phyloP scores from a whole-genome alignment of 2,888 invertebrate species.

The Pycnomerus fuliginosus region DNA sequence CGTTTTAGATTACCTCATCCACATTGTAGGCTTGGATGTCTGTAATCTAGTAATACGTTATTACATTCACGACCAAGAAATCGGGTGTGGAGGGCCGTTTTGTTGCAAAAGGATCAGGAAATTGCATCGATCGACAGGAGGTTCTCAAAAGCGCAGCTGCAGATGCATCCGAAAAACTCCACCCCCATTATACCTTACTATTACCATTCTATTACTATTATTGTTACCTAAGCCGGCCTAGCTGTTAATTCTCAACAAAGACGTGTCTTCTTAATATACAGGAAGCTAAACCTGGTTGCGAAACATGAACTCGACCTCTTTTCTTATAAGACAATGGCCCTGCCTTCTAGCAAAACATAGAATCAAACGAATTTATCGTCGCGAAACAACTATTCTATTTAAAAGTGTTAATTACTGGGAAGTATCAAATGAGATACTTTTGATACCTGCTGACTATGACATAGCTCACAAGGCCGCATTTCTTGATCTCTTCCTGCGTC shows the following conservation, averaged over 20 bases:
- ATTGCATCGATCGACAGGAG: constrained; percentile 20
- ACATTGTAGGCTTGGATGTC: constrained; percentile 20
- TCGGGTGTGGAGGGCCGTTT: constrained; percentile 15
- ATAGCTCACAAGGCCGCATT: constrained; percentile 13
- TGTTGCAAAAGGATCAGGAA: constrained; percentile 22
- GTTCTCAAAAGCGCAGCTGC: constrained; percentile 20
- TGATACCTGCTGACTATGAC: constrained; percentile 12
- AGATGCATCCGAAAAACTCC: constrained; percentile 5
- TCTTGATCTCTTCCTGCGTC: no score
- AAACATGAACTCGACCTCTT: constrained; percentile 32
- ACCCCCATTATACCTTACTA: no score
- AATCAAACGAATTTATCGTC: no score
- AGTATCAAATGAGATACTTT: no score
- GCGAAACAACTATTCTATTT: no score
- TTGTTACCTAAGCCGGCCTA: no score
- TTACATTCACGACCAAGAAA: constrained; percentile 18
- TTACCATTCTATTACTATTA: no score
- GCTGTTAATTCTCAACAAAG: neutral
- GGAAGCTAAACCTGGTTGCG: constrained; percentile 22
- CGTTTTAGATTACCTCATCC: constrained; percentile 27
- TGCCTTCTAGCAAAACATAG: no score
- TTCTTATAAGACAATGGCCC: constrained; percentile 21
- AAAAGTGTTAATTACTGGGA: no score
- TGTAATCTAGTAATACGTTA: constrained; percentile 28
- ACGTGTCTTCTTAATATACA: constrained; percentile 1